A percentile compares a stretch with the other conserved stretches of the same genome.
Conservation (phyloP, 53 echinoderm and acorn worm species). For the Stichopus horrens region DNA sequence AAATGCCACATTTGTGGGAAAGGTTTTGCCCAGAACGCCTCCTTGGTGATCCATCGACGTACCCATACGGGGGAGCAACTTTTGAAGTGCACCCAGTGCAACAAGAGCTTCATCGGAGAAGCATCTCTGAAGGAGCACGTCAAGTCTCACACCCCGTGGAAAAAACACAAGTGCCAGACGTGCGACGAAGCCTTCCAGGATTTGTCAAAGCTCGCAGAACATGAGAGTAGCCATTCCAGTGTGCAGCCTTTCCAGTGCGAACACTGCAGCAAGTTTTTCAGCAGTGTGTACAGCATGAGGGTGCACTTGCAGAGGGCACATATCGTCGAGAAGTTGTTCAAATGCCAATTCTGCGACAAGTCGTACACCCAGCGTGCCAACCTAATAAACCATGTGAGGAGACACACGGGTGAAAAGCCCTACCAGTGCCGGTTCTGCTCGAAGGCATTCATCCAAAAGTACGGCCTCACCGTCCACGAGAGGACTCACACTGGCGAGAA, state of each 20-base stretch:
- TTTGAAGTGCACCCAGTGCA: not conserved
- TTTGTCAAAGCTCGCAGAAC: not conserved
- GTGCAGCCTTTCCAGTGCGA: not conserved
- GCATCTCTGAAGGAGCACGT: not conserved
- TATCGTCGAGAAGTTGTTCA: not conserved
- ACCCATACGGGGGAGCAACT: not conserved
- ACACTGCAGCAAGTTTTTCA: not conserved
- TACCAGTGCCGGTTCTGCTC: not conserved
- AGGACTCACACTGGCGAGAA: slow-evolving; percentile 10
- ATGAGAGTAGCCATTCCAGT: not conserved
- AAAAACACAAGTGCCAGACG: not conserved
- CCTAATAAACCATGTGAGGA: slow-evolving; percentile 10
- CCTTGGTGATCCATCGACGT: not conserved
- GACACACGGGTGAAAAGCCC: not conserved
- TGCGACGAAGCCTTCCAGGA: not conserved
- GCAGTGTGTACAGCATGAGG: not conserved
- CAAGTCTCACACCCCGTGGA: not conserved
- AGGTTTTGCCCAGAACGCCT: not conserved
- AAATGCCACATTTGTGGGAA: slow-evolving; percentile 3
- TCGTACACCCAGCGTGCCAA: slow-evolving; percentile 14
- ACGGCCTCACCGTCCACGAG: not conserved
- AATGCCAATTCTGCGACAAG: not conserved
- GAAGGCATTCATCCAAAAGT: slow-evolving; percentile 3
- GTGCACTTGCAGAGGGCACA: not conserved
- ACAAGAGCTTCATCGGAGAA: slow-evolving; percentile 2